These are phyloP conservation scores for Leucoraja ocellata DNA, from an alignment of 2,797 vertebrate genomes.

Conservation along the genomic window DNA sequence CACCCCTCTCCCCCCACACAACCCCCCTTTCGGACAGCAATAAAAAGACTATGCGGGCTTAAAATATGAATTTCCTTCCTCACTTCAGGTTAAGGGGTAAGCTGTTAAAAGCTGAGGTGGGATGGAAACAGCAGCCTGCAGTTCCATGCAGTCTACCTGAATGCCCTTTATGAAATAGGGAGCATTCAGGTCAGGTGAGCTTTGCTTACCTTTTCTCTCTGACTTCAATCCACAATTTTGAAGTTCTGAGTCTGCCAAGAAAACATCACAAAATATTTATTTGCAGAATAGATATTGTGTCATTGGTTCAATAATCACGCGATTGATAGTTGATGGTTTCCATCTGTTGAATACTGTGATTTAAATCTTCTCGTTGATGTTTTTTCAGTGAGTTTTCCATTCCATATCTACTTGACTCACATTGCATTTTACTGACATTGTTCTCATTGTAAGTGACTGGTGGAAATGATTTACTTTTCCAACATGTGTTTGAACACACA, in stretches of 20 bases:
- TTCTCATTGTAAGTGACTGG: neutral
- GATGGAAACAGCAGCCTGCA: neutral
- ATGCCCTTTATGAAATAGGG: neutral
- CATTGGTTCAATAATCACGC: neutral
- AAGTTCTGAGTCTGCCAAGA: neutral
- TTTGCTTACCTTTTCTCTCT: neutral
- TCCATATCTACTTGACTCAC: neutral
- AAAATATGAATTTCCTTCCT: neutral
- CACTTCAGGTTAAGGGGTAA: neutral
- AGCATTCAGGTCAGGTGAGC: neutral
- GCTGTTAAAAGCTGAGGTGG: neutral
- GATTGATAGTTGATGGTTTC: neutral
- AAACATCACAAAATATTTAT: neutral
- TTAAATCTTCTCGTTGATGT: neutral
- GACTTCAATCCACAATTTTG: neutral
- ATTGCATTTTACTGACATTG: neutral
- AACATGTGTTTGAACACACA: neutral
- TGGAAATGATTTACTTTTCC: neutral
- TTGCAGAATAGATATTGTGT: neutral
- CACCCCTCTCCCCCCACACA: too few species aligned
- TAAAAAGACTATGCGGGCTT: neutral
- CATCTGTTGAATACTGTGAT: neutral
- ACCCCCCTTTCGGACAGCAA: too few species aligned
- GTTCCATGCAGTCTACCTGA: neutral
- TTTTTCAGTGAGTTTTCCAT: neutral